Evolutionary conservation across 2,113 vertebrate species (phyloP).

Genomic region (Sinocyclocheilus maitianheensis): DNA sequence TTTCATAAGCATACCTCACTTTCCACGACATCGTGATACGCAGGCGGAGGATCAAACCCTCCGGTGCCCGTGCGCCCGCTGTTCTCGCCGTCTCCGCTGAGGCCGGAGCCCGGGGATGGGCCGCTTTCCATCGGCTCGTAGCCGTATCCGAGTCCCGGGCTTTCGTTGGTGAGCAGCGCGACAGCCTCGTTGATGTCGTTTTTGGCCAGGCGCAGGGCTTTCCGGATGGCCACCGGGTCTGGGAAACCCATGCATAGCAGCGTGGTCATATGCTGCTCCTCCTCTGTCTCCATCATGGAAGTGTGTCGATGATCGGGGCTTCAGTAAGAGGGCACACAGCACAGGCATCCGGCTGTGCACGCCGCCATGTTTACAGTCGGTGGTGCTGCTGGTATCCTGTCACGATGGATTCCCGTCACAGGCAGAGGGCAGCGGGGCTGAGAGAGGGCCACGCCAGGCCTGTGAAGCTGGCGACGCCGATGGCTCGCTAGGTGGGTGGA

Average conservation of each 20-base stretch:
- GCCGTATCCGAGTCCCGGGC: conserved; percentile 88
- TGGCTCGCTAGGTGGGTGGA: no score
- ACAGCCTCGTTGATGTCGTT: conserved; percentile 98
- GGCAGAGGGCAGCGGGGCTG: no score
- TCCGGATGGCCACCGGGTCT: conserved; percentile 90
- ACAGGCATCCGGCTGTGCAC: conserved; percentile 75
- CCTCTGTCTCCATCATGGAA: conserved; percentile 91
- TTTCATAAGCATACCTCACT: conserved; percentile 81
- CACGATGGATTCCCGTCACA: no score
- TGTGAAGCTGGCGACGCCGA: no score
- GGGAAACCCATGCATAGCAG: conserved; percentile 97
- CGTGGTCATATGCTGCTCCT: conserved; percentile 97
- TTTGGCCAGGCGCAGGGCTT: conserved; percentile 92
- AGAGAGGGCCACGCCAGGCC: no score
- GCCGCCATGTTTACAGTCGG: conserved; percentile 84
- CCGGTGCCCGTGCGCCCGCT: conserved; percentile 77
- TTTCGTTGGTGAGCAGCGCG: conserved; percentile 92
- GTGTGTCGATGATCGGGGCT: conserved; percentile 62
- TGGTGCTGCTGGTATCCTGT: conserved; percentile 42
- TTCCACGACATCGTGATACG: conserved; percentile 96
- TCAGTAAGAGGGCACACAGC: conserved; percentile 68
- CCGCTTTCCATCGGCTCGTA: conserved; percentile 88
- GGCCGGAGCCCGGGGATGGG: conserved; percentile 72
- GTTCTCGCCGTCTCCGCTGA: conserved; percentile 76
- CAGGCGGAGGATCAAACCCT: conserved; percentile 91